A percentile compares a stretch with the other conserved stretches of the same genome.
phyloP scores from a whole-genome alignment of 2,888 invertebrate species.

The Disparrhopalites patrizii region DNA sequence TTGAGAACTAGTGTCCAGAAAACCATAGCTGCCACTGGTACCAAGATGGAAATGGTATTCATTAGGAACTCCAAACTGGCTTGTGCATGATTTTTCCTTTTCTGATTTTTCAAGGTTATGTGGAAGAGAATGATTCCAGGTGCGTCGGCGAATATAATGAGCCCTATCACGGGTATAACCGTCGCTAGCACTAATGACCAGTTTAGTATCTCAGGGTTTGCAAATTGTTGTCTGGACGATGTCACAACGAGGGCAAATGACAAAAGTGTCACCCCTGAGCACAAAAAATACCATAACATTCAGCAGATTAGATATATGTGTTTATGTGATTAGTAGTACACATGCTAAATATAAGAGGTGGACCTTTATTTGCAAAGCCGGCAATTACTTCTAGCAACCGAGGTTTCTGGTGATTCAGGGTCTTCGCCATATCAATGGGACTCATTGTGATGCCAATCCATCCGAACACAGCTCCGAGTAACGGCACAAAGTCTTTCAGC shows the following conservation, averaged over 20 bases:
- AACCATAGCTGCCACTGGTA: not conserved
- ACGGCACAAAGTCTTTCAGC: slow-evolving; percentile 9
- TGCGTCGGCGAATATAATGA: slow-evolving; percentile 7
- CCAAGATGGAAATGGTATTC: slow-evolving; percentile 4
- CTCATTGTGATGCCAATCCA: slow-evolving; percentile 12
- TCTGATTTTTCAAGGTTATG: not conserved
- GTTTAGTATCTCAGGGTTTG: not conserved
- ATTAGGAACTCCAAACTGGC: slow-evolving; percentile 4
- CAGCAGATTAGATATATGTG: too few species aligned
- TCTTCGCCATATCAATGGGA: slow-evolving; percentile 5
- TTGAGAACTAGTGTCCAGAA: slow-evolving; percentile 1
- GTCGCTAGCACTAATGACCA: not conserved
- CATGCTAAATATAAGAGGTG: not conserved
- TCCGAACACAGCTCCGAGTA: not conserved
- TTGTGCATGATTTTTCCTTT: not conserved
- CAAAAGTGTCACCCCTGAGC: slow-evolving; percentile 4
- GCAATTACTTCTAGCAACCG: not conserved
- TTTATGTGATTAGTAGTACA: too few species aligned
- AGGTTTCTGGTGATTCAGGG: not conserved
- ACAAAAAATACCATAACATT: too few species aligned
- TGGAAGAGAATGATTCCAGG: slow-evolving; percentile 12
- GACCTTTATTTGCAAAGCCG: slow-evolving; percentile 14
- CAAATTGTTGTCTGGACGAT: slow-evolving; percentile 2
- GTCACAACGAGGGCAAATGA: slow-evolving; percentile 10
- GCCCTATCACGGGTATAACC: not conserved